These are phyloP conservation scores for Coelogynopora nodosa DNA, from an alignment of 2,888 invertebrate genomes.

Conservation along the genomic window DNA sequence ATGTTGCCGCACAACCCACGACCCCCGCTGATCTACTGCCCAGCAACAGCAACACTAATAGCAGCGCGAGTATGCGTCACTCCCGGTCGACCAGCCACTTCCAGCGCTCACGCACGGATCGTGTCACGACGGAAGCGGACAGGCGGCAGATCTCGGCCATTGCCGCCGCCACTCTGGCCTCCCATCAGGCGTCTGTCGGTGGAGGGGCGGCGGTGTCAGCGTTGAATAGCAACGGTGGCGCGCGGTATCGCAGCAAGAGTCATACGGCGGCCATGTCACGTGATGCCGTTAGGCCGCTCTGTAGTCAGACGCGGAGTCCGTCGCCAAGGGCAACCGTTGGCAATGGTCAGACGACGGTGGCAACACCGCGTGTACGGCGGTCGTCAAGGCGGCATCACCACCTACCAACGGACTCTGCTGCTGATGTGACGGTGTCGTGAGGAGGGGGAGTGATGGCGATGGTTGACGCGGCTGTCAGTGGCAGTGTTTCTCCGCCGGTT, in stretches of 20 bases:
- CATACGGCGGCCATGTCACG: not conserved
- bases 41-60: not conserved
- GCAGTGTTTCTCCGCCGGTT: not conserved
- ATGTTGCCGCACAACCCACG: not conserved
- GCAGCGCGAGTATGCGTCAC: not conserved
- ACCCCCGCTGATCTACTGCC: not conserved
- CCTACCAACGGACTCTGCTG: not conserved
- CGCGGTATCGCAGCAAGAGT: not conserved
- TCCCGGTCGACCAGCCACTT: not conserved
- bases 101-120: not conserved
- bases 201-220: not conserved
- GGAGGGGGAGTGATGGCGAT: not conserved
- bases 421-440: too few relatives aligned
- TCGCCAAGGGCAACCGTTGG: not conserved
- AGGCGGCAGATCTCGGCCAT: not conserved
- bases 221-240: too few relatives aligned
- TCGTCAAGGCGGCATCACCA: not conserved
- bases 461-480: too few relatives aligned
- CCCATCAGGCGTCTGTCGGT: not conserved
- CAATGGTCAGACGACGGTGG: not conserved
- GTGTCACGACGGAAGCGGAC: not conserved
- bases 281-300: not conserved
- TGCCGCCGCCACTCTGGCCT: not conserved
- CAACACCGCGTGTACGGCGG: not conserved
- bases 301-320: not conserved